phyloP scores from a whole-genome alignment of 1,140 invertebrate species.

The Tetranychus cinnabarinus region DNA sequence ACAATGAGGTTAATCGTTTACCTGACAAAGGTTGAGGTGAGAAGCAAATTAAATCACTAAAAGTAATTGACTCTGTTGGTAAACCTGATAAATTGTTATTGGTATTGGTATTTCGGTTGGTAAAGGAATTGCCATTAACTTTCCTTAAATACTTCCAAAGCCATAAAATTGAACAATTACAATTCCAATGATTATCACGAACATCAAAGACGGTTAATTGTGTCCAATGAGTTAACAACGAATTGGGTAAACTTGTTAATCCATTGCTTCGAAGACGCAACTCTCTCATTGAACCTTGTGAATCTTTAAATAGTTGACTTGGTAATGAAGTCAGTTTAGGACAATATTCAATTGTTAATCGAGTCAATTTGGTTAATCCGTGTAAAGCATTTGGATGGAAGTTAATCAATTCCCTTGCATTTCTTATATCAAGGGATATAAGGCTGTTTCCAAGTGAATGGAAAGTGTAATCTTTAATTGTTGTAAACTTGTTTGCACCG shows the following conservation, averaged over 20 bases:
- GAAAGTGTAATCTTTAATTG: constrained; percentile 9
- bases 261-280: constrained; percentile 20
- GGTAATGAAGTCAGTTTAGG: constrained; percentile 23
- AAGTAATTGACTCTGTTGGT: no score
- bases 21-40: no score
- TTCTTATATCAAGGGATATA: constrained; percentile 15
- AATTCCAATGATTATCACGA: constrained; percentile 54
- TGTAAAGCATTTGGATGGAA: constrained; percentile 20
- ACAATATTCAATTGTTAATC: constrained; percentile 31
- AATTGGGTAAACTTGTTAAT: constrained; percentile 7
- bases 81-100: no score
- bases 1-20: no score
- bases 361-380: constrained; percentile 31
- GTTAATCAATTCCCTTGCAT: constrained; percentile 16
- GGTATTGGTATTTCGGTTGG: no score
- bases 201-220: constrained; percentile 23
- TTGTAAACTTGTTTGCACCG: constrained; percentile 12
- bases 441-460: constrained; percentile 9
- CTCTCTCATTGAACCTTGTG: constrained; percentile 40
- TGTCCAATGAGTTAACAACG: constrained; percentile 7
- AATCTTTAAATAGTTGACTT: constrained; percentile 39
- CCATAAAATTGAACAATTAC: constrained; percentile 66
- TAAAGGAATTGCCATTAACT: not conserved
- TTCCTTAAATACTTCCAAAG: constrained; percentile 33
- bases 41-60: no score